Evolutionary conservation across 1,140 invertebrate species (phyloP), one percentile per base, ranked within the genome.

Genomic region (Brachionus manjavacas): DNA sequence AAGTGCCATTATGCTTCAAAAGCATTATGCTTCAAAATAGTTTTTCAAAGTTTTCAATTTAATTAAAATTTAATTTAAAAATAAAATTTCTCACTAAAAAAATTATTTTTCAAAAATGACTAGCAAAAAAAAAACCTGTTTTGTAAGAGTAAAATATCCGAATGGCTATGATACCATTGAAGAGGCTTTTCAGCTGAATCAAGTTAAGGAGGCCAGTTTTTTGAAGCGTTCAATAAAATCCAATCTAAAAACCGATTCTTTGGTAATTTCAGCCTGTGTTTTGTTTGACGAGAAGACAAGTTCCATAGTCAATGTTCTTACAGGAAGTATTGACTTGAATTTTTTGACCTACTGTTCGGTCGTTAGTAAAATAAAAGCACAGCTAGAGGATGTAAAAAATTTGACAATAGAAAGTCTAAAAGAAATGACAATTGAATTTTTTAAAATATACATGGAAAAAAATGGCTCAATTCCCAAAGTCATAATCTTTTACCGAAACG

Each of bases 51-150:
- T n/a, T 12, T 74, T 74, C 39, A 16, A 16, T 74, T 74, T 74
- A 74, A 74, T 74, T 74, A 74, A 74, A 74, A 74, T 16, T 74
- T n/a, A 41, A 74, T 46, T 46, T 9, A 74, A 72, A 74, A 74
- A 74, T 43, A 49, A 76, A 76, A n/a, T 28, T 76, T 74, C 7
- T 9, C 4, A 76, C 52, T 12, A 35, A 76, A 35, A 49, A 49
- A 25, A 12, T 20, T 39, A 35, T 6, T 41, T 72, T 43, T 41
- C 12, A 9, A 20, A 41, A 72, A 72, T 72, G 68, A 20, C 14
- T 72, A 20, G 12, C 6, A 72, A 72, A 72, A 35, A 35, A 35
- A 72, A 72, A 41, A 72, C 68, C 25, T 25, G 20, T 52, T 76
- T 76, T 25, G 49, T 76, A 28, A 46, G 72, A 76, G 72, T 76